These are phyloP conservation scores for Ptyas mucosa DNA, from an alignment of 2,113 vertebrate species.

Conservation along the genomic window DNA sequence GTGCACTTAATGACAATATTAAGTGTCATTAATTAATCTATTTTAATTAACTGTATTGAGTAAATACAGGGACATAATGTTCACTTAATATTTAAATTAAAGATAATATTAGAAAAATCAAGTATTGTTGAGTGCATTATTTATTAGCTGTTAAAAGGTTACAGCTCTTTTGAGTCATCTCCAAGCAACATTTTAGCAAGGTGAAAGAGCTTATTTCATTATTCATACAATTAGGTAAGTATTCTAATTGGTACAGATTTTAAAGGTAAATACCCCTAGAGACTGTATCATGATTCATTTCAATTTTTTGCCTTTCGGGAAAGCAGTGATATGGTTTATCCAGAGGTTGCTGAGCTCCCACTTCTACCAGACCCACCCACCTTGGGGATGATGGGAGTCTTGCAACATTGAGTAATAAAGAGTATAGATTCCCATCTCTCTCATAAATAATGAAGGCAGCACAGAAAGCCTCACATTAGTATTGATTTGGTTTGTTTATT, in stretches of 20 bases:
- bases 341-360: background rate
- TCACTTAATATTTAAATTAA: background rate
- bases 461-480: background rate
- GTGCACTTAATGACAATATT: too few species aligned
- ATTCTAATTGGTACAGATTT: background rate
- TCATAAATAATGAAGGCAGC: background rate
- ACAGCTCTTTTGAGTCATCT: background rate
- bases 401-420: background rate
- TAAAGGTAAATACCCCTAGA: background rate
- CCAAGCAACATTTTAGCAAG: background rate
- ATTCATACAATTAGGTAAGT: background rate
- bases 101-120: background rate
- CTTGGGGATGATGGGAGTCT: background rate
- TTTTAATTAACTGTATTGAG: background rate
- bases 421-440: background rate
- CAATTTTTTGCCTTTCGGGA: background rate
- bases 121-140: background rate
- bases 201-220: background rate
- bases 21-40: background rate
- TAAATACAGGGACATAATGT: background rate
- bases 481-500: background rate
- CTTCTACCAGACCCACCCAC: background rate
- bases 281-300: background rate
- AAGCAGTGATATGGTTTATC: background rate
- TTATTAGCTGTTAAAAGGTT: background rate